Evolutionary conservation across 2,888 invertebrate species (phyloP).

Genomic region (Pogonocherus hispidulus): DNA sequence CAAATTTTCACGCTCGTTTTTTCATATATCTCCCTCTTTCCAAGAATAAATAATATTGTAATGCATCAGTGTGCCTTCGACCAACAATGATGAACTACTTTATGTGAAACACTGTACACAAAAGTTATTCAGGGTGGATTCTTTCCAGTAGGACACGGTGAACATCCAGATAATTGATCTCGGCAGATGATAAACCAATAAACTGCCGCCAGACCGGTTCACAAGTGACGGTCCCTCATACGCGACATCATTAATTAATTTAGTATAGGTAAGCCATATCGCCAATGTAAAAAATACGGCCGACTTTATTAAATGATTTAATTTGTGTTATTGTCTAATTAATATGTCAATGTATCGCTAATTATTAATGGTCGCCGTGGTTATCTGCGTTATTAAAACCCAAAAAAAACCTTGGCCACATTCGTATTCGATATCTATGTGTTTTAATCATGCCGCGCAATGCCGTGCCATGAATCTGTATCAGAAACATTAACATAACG

Average conservation of each 20-base stretch:
- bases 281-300: conserved; percentile 21
- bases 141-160: too few relatives aligned
- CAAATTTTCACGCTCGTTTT: too few relatives aligned
- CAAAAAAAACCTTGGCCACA: neutral
- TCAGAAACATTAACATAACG: neutral
- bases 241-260: conserved; percentile 55
- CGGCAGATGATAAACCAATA: conserved; percentile 42
- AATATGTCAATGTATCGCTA: conserved; percentile 11
- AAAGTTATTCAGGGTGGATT: too few relatives aligned
- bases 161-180: conserved; percentile 10
- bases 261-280: conserved; percentile 41
- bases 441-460: neutral
- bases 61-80: too few relatives aligned
- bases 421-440: neutral
- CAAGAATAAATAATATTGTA: too few relatives aligned
- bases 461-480: neutral
- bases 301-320: conserved; percentile 26
- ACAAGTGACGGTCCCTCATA: conserved; percentile 49
- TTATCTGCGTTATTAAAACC: conserved; percentile 13
- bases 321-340: conserved; percentile 32
- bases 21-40: too few relatives aligned
- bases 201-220: conserved; percentile 47
- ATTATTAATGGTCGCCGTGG: conserved; percentile 21
- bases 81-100: too few relatives aligned
- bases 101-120: too few relatives aligned